Evolutionary conservation across 2,797 vertebrate genomes (phyloP).

Genomic region (Ctenopoma kingsleyae): DNA sequence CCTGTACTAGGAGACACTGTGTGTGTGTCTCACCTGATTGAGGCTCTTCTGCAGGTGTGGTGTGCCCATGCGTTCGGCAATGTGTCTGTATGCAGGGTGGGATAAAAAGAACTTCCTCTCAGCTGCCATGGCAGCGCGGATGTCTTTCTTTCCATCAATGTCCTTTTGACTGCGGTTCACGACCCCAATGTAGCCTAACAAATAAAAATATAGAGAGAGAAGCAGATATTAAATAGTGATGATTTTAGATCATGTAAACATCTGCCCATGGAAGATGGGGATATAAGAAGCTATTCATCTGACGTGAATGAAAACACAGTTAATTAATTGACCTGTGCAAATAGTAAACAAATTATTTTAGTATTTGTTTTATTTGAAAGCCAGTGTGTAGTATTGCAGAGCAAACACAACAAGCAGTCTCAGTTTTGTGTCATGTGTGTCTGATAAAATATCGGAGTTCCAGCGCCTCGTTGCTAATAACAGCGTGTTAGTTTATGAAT

Average conservation of each 20-base stretch:
- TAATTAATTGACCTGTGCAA: too few species aligned
- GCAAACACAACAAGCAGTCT: too few species aligned
- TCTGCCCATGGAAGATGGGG: neutral
- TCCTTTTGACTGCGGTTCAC: constrained; percentile 99
- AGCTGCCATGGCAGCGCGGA: constrained; percentile 90
- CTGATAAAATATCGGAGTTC: neutral
- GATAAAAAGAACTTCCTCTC: constrained; percentile 98
- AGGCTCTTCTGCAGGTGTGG: constrained; percentile 92
- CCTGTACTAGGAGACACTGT: neutral
- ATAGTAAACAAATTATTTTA: too few species aligned
- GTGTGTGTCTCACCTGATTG: constrained; percentile 88
- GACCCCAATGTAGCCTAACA: constrained; percentile 93
- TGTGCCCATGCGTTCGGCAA: constrained; percentile 96
- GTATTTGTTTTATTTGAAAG: neutral
- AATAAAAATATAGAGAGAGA: neutral
- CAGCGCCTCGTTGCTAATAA: neutral
- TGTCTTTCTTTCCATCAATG: constrained; percentile 97
- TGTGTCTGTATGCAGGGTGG: constrained; percentile 93
- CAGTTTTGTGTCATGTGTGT: neutral
- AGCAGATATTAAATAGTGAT: neutral
- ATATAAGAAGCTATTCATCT: too few species aligned
- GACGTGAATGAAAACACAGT: neutral
- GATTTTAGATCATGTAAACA: neutral
- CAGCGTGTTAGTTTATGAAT: neutral
- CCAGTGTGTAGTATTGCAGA: neutral